Evolutionary conservation across 2,797 vertebrate genomes (phyloP), one percentile per base, ranked within the genome.

Genomic region (Crypturellus tataupa): DNA sequence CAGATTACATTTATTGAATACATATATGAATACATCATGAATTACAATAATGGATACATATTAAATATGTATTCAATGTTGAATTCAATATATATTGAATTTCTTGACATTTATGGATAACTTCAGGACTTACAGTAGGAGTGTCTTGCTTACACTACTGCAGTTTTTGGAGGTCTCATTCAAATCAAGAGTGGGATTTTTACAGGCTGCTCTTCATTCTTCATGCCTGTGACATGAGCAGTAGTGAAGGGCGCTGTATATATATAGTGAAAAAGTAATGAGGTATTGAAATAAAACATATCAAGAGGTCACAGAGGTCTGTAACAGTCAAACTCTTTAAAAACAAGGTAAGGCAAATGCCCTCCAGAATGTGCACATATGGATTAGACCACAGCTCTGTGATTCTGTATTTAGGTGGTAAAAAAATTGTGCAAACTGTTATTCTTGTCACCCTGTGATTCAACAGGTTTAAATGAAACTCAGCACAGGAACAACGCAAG

Each of bases 401-500:
- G 6, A 67, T 40, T 80, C 49, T 55, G 7, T 27, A 33, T 35
- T 77, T 46, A 33, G 10, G 15, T 3, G 35, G 12, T 14, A 39
- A 6, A 81, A 68, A 58, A 77, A 53, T 60, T n/a, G 5, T 25
- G 20, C 42, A 70, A 85, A 85, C 60, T 3, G 8, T 47, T 77
- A 85, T 67, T 80, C 25, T 58, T 56, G 24, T 39, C 59, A 70
- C 20, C 14, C 33, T 2, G 8, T 0, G 0, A 58, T n/a, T 73
- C 39, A 59, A 37, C 5, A 17, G 27, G n/a, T 82, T 82, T 40
- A 56, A 82, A 25, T 27, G 33, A 24, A 73, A 51, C 8, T 62
- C 29, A 53, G 8, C 42, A 77, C 72, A 7, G 10, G 12, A 56
- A 7, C 0, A 1, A 65, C 3, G 68, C 21, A 31, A 53, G 9